Evolutionary conservation across 2,113 vertebrate species (phyloP).

Genomic region (Trachemys scripta): DNA sequence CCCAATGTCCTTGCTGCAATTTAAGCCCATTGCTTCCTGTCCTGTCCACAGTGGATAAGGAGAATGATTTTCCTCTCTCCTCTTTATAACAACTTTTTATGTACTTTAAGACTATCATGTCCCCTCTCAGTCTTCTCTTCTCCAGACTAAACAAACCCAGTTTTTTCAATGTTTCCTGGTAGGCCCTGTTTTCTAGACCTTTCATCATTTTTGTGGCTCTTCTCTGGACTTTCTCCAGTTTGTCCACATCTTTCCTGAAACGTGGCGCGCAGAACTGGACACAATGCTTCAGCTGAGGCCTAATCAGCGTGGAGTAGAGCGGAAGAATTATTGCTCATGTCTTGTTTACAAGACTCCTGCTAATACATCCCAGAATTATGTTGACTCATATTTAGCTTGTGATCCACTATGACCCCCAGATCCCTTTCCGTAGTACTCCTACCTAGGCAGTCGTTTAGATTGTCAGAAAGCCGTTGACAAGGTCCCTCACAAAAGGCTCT

Average conservation of each 20-base stretch:
- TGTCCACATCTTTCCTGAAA: background rate
- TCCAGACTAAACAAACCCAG: background rate
- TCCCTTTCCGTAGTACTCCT: background rate
- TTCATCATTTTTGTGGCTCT: background rate
- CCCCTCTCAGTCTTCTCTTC: background rate
- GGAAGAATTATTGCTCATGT: background rate
- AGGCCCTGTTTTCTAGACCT: background rate
- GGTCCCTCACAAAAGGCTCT: too few species aligned
- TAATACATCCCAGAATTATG: background rate
- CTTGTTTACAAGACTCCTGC: background rate
- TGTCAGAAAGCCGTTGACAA: too few species aligned
- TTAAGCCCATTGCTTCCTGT: background rate
- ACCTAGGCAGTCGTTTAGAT: too few species aligned
- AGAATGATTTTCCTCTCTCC: background rate
- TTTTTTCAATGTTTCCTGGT: background rate
- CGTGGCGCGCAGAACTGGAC: background rate
- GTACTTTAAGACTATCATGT: background rate
- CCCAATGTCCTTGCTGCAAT: background rate
- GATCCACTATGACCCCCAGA: background rate
- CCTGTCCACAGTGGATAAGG: background rate
- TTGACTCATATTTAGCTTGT: background rate
- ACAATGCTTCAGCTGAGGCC: background rate
- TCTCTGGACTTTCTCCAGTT: background rate
- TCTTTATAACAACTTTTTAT: background rate
- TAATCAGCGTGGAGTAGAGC: background rate